Base-by-base conservation (phyloP, 1,140 invertebrate species). In the Leptinotarsa defecta region DNA sequence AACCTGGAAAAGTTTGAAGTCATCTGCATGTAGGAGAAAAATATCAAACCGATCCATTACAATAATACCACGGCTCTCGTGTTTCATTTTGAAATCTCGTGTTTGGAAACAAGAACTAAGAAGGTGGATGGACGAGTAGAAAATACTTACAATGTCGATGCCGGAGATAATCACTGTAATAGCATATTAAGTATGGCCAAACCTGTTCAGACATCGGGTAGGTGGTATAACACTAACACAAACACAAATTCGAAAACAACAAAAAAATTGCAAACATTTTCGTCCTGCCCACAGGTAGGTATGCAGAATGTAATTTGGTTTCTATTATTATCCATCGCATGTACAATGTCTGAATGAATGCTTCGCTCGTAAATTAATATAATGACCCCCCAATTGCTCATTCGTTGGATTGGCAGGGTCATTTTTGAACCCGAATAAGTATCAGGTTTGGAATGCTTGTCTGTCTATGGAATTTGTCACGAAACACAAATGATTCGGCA, bases 291-390 rank as follows among this genome's bases (percentile, higher is more conserved):
- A n/a, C 52, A 57, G 52, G 17, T 15, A 57, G n/a, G 4, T 57
- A 57, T n/a, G 52, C 52, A 17, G 52, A 57, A 57, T n/a, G 52
- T 57, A 5, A 57, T 57, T 57, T 57, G 52, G 52, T 57, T 57
- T 57, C 52, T 57, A 57, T 57, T 57, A 57, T 57, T 57, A 57
- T 57, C 15, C 52, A 57, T 57, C n/a, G 52, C 52, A 57, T 57
- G 52, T 57, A 57, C 15, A 57, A 57, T 13, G 52, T 57, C 52
- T 17, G 52, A 57, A 57, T 57, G 15, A 15, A 57, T 57, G 17
- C n/a, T 57, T 19, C n/a, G 52, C 17, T 19, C 13, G 52, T 57
- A 57, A 57, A 57, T n/a, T 57, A 57, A 57, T 57, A 57, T 57
- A 57, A 57, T 57, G 52, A 57, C 52, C 52, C 52, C 52, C 52